Conservation (phyloP, 2,113 vertebrate genomes). For the Heterotis niloticus region DNA sequence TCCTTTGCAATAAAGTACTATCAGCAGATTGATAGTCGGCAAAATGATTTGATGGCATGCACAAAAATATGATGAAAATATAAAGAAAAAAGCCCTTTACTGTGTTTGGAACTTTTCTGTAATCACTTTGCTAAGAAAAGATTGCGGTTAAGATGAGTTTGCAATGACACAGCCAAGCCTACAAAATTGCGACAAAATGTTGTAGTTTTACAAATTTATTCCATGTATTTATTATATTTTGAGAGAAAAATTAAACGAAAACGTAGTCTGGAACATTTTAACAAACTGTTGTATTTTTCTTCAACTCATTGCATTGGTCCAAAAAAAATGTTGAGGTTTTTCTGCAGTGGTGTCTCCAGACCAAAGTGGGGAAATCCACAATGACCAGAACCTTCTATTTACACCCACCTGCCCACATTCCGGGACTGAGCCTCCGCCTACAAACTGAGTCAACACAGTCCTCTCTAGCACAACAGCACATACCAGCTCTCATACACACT, state of each 20-base stretch:
- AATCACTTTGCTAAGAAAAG: background rate
- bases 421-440: constrained; percentile 21
- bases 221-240: background rate
- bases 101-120: background rate
- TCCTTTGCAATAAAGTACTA: too few relatives aligned
- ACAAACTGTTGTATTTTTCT: constrained; percentile 21
- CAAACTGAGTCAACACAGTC: constrained; percentile 13
- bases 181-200: background rate
- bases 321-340: constrained; percentile 25
- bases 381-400: constrained; percentile 14
- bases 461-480: background rate
- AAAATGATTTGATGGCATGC: too few relatives aligned
- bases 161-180: too few relatives aligned
- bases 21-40: too few relatives aligned
- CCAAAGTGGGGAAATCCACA: constrained; percentile 31
- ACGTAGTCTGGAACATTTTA: constrained; percentile 2
- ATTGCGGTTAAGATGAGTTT: too few relatives aligned
- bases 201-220: background rate
- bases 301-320: constrained; percentile 4
- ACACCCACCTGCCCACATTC: constrained; percentile 31
- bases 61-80: background rate
- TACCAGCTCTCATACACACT: too few relatives aligned
- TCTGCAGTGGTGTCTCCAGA: constrained; percentile 20
- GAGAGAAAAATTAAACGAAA: constrained; percentile 13
- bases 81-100: background rate